Evolutionary conservation across 2,888 invertebrate species (phyloP).

Genomic region (Laspeyria flexula): DNA sequence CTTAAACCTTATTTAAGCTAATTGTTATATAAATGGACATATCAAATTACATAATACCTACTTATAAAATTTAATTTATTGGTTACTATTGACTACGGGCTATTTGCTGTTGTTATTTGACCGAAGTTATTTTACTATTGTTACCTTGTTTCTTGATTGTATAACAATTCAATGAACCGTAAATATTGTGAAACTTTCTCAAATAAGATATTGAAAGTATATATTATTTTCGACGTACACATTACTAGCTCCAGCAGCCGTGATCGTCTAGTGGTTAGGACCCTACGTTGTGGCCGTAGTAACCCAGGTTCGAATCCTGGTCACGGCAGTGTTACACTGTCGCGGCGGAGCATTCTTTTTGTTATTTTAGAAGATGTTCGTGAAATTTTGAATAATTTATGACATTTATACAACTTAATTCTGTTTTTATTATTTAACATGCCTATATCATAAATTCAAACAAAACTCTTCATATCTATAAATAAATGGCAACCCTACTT

Average conservation of each 20-base stretch:
- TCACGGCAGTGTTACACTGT: slow-evolving; percentile 55
- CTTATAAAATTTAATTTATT: too few species aligned
- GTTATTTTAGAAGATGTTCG: not conserved
- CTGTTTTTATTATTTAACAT: too few species aligned
- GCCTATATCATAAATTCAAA: too few species aligned
- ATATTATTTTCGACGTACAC: slow-evolving; percentile 23
- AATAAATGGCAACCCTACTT: too few species aligned
- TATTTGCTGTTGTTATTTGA: too few species aligned
- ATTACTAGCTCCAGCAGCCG: slow-evolving; percentile 79
- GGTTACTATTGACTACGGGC: too few species aligned
- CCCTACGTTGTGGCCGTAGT: slow-evolving; percentile 90
- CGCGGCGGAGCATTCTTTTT: slow-evolving; percentile 37
- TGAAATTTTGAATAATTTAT: too few species aligned
- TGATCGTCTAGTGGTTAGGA: slow-evolving; percentile 91
- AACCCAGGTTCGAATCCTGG: slow-evolving; percentile 91
- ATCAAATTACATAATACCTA: too few species aligned
- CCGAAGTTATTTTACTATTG: not conserved
- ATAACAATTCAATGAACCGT: slow-evolving; percentile 20
- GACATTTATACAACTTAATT: too few species aligned
- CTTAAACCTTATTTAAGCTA: too few species aligned
- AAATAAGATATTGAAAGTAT: not conserved
- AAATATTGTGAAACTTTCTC: slow-evolving; percentile 41
- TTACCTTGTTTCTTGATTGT: not conserved
- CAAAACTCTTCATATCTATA: too few species aligned
- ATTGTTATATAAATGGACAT: too few species aligned